Evolutionary conservation across 2,888 invertebrate genomes (phyloP).

Genomic region (Aspidiotus destructor): DNA sequence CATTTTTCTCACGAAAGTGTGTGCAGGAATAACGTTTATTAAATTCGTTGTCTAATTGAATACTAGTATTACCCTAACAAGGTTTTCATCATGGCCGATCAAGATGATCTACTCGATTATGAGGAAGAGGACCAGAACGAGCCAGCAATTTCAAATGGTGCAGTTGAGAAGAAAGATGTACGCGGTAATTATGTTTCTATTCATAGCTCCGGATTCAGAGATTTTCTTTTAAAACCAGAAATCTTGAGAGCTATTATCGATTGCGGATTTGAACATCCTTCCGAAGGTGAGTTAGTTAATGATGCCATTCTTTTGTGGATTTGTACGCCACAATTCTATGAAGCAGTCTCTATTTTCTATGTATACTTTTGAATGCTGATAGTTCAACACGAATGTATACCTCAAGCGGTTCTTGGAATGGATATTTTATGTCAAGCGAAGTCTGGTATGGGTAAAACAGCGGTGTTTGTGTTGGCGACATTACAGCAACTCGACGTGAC

Average conservation of each 20-base stretch:
- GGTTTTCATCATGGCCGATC: slow-evolving; percentile 58
- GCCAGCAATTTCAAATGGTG: slow-evolving; percentile 58
- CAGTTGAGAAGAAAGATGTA: slow-evolving; percentile 77
- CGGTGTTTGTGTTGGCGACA: slow-evolving; percentile 97
- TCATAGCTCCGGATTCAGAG: slow-evolving; percentile 97
- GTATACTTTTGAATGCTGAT: slow-evolving; percentile 39
- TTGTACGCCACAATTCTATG: not conserved
- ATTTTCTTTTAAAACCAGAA: slow-evolving; percentile 95
- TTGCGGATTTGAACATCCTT: slow-evolving; percentile 99
- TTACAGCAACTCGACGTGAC: slow-evolving; percentile 93
- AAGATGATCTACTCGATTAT: slow-evolving; percentile 96
- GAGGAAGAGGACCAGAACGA: slow-evolving; percentile 93
- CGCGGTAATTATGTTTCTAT: slow-evolving; percentile 97
- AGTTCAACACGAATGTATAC: slow-evolving; percentile 99
- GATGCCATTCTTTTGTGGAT: too few species aligned
- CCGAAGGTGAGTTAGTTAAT: slow-evolving; percentile 61
- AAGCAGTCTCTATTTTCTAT: not conserved
- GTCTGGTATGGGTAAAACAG: slow-evolving; percentile 99
- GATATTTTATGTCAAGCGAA: slow-evolving; percentile 99
- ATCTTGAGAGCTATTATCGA: slow-evolving; percentile 94
- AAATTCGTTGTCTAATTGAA: too few species aligned
- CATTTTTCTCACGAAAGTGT: too few species aligned
- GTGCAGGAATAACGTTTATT: too few species aligned
- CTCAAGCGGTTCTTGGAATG: slow-evolving; percentile 98
- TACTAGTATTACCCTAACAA: too few species aligned